phyloP scores from a whole-genome alignment of 2,888 invertebrate species.

The Malacosoma neustria region DNA sequence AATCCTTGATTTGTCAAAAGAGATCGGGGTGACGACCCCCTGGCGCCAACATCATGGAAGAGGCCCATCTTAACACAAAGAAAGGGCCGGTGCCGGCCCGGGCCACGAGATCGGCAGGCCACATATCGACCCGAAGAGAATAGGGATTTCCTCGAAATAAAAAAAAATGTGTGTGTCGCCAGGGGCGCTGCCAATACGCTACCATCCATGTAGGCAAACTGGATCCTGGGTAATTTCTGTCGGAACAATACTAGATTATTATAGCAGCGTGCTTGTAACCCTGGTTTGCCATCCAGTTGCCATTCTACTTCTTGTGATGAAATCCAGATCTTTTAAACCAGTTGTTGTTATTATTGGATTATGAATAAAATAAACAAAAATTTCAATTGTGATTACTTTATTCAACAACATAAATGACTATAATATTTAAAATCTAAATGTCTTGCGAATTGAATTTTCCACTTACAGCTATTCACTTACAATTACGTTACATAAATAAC shows the following conservation, averaged over 20 bases:
- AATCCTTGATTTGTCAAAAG: too few species aligned
- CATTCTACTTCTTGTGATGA: neutral
- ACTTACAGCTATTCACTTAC: neutral
- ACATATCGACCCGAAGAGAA: too few species aligned
- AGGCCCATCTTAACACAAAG: too few species aligned
- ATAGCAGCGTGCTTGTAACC: neutral
- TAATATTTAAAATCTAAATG: neutral
- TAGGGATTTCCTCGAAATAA: too few species aligned
- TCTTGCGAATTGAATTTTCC: neutral
- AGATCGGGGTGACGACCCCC: too few species aligned
- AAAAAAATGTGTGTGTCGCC: neutral
- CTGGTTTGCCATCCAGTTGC: neutral
- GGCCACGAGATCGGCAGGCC: too few species aligned
- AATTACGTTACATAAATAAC: neutral
- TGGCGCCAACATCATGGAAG: too few species aligned
- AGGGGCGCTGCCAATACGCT: neutral
- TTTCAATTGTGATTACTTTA: slow-evolving; percentile 3
- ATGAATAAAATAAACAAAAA: neutral
- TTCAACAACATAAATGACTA: slow-evolving; percentile 4
- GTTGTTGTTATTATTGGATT: neutral
- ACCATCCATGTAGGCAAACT: neutral
- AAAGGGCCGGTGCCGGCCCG: too few species aligned
- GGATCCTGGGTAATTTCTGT: too few species aligned
- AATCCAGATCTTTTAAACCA: neutral
- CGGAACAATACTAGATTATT: too few species aligned